Percentiles rank a stretch among this genome's conserved stretches.
Conservation (phyloP, 2,888 invertebrate genomes). For the Cryptosula pallasiana region DNA sequence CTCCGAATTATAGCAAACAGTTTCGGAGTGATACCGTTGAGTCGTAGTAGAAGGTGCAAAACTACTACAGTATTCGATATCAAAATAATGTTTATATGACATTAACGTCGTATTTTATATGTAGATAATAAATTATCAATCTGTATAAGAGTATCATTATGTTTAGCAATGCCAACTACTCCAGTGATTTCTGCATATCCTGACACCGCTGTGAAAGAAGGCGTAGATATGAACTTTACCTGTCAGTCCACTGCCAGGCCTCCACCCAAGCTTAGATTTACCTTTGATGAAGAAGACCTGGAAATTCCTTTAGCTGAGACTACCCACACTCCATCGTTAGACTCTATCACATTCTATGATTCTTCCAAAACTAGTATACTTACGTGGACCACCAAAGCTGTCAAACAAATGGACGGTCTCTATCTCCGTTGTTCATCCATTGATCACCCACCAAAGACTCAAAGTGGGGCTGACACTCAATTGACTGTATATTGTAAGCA, state of each 20-base stretch:
- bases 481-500: no score
- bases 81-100: no score
- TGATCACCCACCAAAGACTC: not conserved
- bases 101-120: no score
- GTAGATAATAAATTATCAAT: no score
- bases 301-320: not conserved
- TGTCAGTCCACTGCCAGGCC: not conserved
- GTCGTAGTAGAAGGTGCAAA: no score
- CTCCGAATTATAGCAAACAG: no score
- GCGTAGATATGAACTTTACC: not conserved
- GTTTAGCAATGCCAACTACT: no score
- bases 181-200: no score
- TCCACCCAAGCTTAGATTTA: constrained; percentile 1
- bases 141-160: no score
- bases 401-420: not conserved
- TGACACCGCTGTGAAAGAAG: not conserved
- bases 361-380: not conserved
- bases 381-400: not conserved
- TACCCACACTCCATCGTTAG: not conserved
- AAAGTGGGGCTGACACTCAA: no score
- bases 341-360: not conserved
- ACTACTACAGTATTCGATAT: no score
- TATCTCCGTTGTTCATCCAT: not conserved
- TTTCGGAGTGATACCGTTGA: no score
- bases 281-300: not conserved